Percentiles rank a stretch among this genome's conserved stretches.
These are phyloP conservation scores for Stictocephala bisonia DNA, from an alignment of 2,888 invertebrate genomes.

Conservation along the genomic window DNA sequence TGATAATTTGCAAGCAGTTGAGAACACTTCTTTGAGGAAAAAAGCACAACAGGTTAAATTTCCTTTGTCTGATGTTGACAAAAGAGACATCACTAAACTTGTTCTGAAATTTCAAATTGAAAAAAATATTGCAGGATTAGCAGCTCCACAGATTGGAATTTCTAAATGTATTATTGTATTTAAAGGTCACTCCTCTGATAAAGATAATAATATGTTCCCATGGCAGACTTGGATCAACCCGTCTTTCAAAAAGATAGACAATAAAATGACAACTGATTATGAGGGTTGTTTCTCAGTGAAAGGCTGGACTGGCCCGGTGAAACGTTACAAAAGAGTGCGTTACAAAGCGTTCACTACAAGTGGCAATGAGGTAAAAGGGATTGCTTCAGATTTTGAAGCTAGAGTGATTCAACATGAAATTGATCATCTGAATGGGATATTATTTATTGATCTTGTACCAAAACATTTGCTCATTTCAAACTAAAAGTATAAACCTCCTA, in stretches of 20 bases:
- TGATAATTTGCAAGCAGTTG: neutral
- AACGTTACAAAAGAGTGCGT: neutral
- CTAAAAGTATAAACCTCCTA: too few relatives aligned
- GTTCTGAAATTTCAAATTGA: neutral
- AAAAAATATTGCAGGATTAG: neutral
- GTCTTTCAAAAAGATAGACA: too few relatives aligned
- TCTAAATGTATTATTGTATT: neutral
- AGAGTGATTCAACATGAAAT: conserved; percentile 15
- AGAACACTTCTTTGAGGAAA: neutral
- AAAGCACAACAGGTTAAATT: neutral
- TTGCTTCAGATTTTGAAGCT: neutral
- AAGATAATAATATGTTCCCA: too few relatives aligned
- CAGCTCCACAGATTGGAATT: neutral
- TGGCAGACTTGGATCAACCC: too few relatives aligned
- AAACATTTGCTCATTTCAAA: too few relatives aligned
- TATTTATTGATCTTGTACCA: neutral
- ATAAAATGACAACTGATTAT: too few relatives aligned
- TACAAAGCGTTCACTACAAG: neutral
- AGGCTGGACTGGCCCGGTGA: neutral
- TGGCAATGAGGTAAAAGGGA: neutral
- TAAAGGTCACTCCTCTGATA: too few relatives aligned
- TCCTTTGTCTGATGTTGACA: neutral
- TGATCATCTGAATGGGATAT: conserved; percentile 7
- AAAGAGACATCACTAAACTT: neutral
- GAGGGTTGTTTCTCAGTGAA: conserved; percentile 19